These are phyloP conservation scores for Drosophila setifemur DNA, from an alignment of 1,140 invertebrate genomes.

Conservation along the genomic window DNA sequence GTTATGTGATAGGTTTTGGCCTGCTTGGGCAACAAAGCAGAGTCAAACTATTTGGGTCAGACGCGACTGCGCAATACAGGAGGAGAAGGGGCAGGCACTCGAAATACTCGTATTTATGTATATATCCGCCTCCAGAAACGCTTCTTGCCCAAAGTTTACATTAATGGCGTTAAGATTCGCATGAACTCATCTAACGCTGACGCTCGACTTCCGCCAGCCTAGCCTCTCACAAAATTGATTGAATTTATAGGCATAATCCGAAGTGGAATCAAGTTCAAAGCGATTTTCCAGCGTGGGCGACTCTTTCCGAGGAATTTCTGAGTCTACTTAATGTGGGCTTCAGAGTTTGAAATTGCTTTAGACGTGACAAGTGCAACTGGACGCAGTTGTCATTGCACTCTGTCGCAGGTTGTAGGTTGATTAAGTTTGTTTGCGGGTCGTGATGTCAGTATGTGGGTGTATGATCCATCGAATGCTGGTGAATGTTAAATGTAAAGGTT, in stretches of 20 bases:
- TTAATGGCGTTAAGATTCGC: constrained; percentile 42
- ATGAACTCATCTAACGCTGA: constrained; percentile 59
- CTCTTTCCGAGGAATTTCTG: constrained; percentile 53
- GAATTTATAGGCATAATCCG: constrained; percentile 7
- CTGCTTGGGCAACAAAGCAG: constrained; percentile 2
- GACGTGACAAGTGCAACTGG: constrained; percentile 63
- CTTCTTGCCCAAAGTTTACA: not conserved
- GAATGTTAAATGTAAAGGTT: constrained; percentile 49
- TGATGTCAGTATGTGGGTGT: constrained; percentile 22
- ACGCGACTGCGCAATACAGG: constrained; percentile 12
- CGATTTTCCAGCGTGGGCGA: constrained; percentile 49
- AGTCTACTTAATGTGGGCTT: constrained; percentile 25
- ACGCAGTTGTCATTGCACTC: constrained; percentile 51
- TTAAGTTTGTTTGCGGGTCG: constrained; percentile 6
- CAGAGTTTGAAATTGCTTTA: constrained; percentile 38
- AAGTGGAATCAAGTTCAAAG: constrained; percentile 62
- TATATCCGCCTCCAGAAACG: constrained; percentile 5
- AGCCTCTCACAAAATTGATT: constrained; percentile 4
- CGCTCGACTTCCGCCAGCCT: constrained; percentile 62
- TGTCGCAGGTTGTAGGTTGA: constrained; percentile 3
- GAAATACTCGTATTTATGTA: not conserved
- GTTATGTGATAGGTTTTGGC: constrained; percentile 21
- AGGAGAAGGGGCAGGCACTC: not conserved
- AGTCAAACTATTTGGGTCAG: constrained; percentile 16
- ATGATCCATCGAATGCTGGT: constrained; percentile 17